Evolutionary conservation across 1,140 invertebrate genomes (phyloP), one percentile per base, ranked within the genome.

Genomic region (Lepidotrigona ventralis): DNA sequence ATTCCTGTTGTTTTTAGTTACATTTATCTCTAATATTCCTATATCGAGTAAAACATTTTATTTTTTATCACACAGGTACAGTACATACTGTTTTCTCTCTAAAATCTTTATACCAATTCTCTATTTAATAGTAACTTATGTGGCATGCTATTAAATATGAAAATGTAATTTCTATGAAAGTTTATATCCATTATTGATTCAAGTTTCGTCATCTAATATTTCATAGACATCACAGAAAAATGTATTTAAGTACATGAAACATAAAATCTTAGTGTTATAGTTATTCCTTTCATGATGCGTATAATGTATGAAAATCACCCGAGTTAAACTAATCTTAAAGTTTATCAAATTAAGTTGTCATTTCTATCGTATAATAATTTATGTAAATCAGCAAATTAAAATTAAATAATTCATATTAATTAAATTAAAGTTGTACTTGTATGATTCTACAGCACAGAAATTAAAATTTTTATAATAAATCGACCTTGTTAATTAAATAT

Each of bases 41-140:
- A 78, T 78, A 53, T 60, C 56, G 81, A 83, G 72, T n/a, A 53
- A 81, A 81, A 76, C 60, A 56, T 81, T 46, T 81, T 68, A 75
- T 76, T 79, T 83, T 19, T 75, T 82, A 63, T 87, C 78, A 66
- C 64, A 77, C 85, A 87, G 86, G 86, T 86, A 87, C 86, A 87
- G 77, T 53, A 87, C 79, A 70, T 73, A 87, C 78, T 80, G 73
- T 73, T 73, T 73, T 19, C 68, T 81, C 79, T 77, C 68, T 86
- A 80, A 64, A 78, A 73, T 66, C 54, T 71, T 87, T 63, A 51
- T 76, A 87, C 53, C n/a, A 75, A 84, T 71, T 64, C 78, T 81
- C 64, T 79, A 64, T 75, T 87, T 81, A 79, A 23, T 53, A 81
- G 54, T 79, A 56, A 85, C 79, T 71, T 82, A 54, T 82, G 26